Base-by-base conservation (phyloP, 2,888 invertebrate species). In the Drosophila anomelani region DNA sequence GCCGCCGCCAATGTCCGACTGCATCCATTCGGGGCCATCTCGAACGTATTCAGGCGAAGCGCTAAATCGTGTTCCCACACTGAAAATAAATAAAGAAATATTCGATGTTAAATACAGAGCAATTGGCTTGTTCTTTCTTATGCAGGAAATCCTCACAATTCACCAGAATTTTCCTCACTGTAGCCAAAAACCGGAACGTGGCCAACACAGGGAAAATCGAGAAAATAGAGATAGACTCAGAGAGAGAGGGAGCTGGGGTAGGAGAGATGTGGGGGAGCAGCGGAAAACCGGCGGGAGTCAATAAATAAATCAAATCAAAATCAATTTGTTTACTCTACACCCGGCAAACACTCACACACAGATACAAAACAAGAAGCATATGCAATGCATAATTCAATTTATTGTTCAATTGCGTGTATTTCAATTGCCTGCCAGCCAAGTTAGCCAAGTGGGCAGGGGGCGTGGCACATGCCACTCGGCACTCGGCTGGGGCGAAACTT, bases 301-400 rank as follows among this genome's bases (percentile, higher is more conserved):
- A 88, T 84, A 86, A 84, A 88, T 84, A 84, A 84, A 84, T 84
- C 88, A 84, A 84, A 84, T 84, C 88, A 85, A 85, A 82, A 85
- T 84, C 89, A 84, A 88, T 88, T 88, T 84, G 85, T 80, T 83
- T 88, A 76, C 86, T 53, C 70, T 73, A 80, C 72, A 67, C 82
- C 51, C 66, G 70, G 51, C 51, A 53, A 53, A 36, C 51, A 51
- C 51, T 9, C 80, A 56, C 41, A 55, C 4, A n/a, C n/a, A 29
- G n/a, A 51, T 29, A 53, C 63, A 58, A 51, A 61, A 55, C 36
- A 70, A 63, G 56, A 36, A 57, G 57, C 64, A 80, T 77, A 73
- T 86, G 76, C 70, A 75, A 75, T 87, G 85, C 85, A 88, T 84
- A 88, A 84, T 88, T 84, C 68, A 89, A 86, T 84, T 84, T 86